phyloP scores from a whole-genome alignment of 1,140 invertebrate genomes.

The Neoseiulus cucumeris region DNA sequence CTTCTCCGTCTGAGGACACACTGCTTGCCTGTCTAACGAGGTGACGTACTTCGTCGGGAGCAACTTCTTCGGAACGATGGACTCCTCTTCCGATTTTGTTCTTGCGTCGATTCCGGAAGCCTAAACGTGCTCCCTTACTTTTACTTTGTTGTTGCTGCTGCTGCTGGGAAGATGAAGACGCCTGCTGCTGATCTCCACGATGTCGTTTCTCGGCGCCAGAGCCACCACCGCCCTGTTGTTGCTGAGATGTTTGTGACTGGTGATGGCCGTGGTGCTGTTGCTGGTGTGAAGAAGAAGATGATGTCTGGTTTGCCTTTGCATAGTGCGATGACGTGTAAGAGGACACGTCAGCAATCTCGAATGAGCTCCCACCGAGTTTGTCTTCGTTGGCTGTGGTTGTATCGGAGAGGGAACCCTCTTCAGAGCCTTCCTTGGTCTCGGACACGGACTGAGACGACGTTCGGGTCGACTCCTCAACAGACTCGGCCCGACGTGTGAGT shows the following conservation, averaged over 20 bases:
- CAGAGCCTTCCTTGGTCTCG: constrained; percentile 9
- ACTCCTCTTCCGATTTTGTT: constrained; percentile 37
- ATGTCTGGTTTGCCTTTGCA: background rate
- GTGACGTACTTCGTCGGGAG: constrained; percentile 57
- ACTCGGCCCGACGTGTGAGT: background rate
- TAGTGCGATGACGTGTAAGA: constrained; percentile 2
- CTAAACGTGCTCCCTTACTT: constrained; percentile 34
- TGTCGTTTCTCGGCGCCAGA: no score
- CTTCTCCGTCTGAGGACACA: constrained; percentile 75
- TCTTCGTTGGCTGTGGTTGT: constrained; percentile 11
- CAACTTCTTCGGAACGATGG: constrained; percentile 81
- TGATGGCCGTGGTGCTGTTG: background rate
- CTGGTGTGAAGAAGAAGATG: background rate
- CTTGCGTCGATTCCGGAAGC: constrained; percentile 35
- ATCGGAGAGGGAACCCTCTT: constrained; percentile 9
- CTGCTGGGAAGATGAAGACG: background rate
- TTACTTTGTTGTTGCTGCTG: background rate
- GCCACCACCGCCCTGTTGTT: no score
- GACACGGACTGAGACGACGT: constrained; percentile 7
- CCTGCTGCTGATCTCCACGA: background rate
- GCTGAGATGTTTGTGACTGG: background rate
- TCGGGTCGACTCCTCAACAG: background rate
- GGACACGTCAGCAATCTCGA: constrained; percentile 7
- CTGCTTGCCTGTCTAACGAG: constrained; percentile 51
- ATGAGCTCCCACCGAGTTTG: constrained; percentile 10